Percentiles rank a stretch among this genome's conserved stretches.
These are phyloP conservation scores for Emmelina monodactyla DNA, from an alignment of 2,888 invertebrate genomes.

Conservation along the genomic window DNA sequence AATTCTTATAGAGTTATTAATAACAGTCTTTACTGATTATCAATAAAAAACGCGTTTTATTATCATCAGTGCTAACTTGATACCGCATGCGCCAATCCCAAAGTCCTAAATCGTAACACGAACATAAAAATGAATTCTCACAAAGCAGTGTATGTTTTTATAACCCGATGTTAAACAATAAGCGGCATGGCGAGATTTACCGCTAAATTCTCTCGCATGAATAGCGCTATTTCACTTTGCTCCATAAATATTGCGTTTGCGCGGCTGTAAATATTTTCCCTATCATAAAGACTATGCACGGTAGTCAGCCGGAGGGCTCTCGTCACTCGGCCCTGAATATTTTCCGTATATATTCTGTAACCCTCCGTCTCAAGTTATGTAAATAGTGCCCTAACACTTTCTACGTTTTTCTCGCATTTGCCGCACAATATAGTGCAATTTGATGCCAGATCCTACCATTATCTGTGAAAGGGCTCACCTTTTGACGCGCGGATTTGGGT, in stretches of 20 bases:
- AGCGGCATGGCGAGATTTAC: conserved; percentile 25
- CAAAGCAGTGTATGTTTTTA: background rate
- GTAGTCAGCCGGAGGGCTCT: conserved; percentile 48
- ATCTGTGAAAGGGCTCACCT: conserved; percentile 38
- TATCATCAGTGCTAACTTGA: too few relatives aligned
- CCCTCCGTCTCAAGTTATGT: conserved; percentile 65
- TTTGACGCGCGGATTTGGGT: conserved; percentile 30
- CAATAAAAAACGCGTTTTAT: too few relatives aligned
- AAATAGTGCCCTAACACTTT: conserved; percentile 61
- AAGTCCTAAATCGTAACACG: background rate
- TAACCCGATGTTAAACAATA: conserved; percentile 32
- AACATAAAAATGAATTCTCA: background rate
- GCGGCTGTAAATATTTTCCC: conserved; percentile 56
- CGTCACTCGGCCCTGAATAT: conserved; percentile 62
- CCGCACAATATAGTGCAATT: conserved; percentile 59
- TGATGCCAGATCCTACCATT: conserved; percentile 49
- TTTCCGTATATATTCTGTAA: conserved; percentile 45
- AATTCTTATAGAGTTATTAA: too few relatives aligned
- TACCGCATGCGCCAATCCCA: too few relatives aligned
- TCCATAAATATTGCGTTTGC: conserved; percentile 53
- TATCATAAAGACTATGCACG: conserved; percentile 52
- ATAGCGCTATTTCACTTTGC: conserved; percentile 31
- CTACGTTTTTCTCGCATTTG: conserved; percentile 59
- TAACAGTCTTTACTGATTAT: too few relatives aligned
- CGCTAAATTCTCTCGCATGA: conserved; percentile 25